Conservation (phyloP, 2,888 invertebrate genomes). For the Nycteola revayana region DNA sequence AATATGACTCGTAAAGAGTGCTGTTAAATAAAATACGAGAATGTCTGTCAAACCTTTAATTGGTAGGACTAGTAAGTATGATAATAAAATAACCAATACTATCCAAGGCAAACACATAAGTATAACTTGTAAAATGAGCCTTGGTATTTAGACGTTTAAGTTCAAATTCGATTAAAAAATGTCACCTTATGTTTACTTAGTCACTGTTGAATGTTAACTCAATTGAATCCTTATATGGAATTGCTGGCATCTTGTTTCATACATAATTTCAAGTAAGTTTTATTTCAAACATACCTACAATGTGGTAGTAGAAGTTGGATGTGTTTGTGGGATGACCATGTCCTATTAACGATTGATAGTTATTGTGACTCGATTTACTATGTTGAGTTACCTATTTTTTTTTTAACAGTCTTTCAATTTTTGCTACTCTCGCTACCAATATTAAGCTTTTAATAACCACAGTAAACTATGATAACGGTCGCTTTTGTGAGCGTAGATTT, state of each 20-base stretch:
- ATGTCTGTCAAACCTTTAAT: conserved; percentile 3
- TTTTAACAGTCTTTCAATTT: no score
- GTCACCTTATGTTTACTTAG: background rate
- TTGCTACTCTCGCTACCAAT: no score
- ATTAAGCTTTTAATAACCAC: no score
- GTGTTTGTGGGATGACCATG: no score
- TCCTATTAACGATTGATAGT: no score
- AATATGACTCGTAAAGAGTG: conserved; percentile 1
- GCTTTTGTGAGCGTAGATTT: no score
- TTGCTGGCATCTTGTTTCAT: conserved; percentile 5
- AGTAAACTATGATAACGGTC: no score
- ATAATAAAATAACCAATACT: background rate
- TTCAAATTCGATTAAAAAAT: background rate
- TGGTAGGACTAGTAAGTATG: background rate
- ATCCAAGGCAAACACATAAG: background rate
- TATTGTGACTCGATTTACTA: no score
- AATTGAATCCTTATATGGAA: conserved; percentile 1
- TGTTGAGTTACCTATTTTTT: no score
- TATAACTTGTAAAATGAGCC: background rate
- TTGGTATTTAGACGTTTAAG: conserved; percentile 1
- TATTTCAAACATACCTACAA: background rate
- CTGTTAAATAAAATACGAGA: background rate
- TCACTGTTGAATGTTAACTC: background rate
- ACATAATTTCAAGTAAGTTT: conserved; percentile 3
- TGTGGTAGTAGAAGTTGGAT: no score